These are phyloP conservation scores for Mystacornis crossleyi DNA, from an alignment of 2,113 vertebrate genomes.

Conservation along the genomic window DNA sequence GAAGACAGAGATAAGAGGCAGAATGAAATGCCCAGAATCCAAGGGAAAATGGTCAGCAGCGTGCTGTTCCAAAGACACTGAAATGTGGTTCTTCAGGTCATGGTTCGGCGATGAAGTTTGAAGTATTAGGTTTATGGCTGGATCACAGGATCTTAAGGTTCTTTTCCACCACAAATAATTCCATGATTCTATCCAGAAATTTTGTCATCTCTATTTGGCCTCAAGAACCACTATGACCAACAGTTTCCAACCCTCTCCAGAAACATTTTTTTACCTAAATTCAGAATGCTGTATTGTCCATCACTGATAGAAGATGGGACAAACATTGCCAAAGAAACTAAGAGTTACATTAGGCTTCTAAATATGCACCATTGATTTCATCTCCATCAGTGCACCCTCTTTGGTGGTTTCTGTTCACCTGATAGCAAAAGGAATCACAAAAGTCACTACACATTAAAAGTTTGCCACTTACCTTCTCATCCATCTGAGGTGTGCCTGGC, in stretches of 20 bases:
- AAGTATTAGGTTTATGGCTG: neutral
- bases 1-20: neutral
- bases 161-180: neutral
- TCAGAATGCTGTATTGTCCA: neutral
- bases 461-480: neutral
- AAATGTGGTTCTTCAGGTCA: rapidly evolving
- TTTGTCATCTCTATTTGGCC: neutral
- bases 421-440: neutral
- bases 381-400: neutral
- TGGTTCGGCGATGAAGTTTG: too few relatives aligned
- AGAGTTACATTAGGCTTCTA: neutral
- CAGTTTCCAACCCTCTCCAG: neutral
- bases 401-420: neutral
- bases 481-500: neutral
- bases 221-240: neutral
- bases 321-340: neutral
- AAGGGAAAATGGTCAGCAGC: neutral
- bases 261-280: neutral
- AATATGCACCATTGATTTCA: neutral
- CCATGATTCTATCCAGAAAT: neutral
- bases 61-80: neutral
- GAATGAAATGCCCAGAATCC: neutral
- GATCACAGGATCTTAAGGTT: neutral
- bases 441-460: neutral
- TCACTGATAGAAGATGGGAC: neutral